Base-by-base conservation (phyloP, 2,797 vertebrate genomes). In the Brachyrhaphis roseni region DNA sequence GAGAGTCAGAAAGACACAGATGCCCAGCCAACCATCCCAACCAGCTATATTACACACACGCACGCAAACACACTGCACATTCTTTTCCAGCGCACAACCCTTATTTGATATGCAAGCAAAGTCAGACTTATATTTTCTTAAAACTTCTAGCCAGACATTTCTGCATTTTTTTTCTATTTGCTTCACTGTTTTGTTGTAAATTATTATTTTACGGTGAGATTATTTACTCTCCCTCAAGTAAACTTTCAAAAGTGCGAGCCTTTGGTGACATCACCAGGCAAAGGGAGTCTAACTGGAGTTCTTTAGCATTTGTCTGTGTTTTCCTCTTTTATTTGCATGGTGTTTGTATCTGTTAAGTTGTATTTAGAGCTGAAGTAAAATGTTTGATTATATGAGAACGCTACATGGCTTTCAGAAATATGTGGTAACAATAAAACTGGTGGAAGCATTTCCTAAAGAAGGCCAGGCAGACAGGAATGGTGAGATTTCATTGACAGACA, bases 1-100 rank as follows among this genome's bases (percentile, higher is more conserved):
- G 77, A 80, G 90, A 88, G 89, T 89, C 94, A 92, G 84, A 89
- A 85, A 88, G 86, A 89, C 85, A 88, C 89, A 86, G 86, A 93
- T 85, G 75, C 87, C 86, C 84, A 79, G 81, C 81, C 88, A 75
- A 82, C 82, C 84, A 83, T 79, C 86, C 72, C 57, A 45, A 43
- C 81, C 78, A 82, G 83, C 84, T 68, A 86, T 72, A 88, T 79
- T 82, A 47, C 16, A 6, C 16, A 28, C 80, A 23, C 59, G 8
- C 59, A 3, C 43, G 1, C 45, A 15, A 3, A 57, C 79, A 81
- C 43, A 64, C 75, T 41, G 75, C 34, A 45, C 79, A 82, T 82
- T 78, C 71, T 82, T 82, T 74, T 75, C 88, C 72, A 68, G 74
- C 71, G 57, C 57, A 72, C 78, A 75, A 2, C 1, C 16, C 41